These are phyloP conservation scores for Apogon talboti DNA, from an alignment of 2,797 vertebrate genomes.

Conservation along the genomic window DNA sequence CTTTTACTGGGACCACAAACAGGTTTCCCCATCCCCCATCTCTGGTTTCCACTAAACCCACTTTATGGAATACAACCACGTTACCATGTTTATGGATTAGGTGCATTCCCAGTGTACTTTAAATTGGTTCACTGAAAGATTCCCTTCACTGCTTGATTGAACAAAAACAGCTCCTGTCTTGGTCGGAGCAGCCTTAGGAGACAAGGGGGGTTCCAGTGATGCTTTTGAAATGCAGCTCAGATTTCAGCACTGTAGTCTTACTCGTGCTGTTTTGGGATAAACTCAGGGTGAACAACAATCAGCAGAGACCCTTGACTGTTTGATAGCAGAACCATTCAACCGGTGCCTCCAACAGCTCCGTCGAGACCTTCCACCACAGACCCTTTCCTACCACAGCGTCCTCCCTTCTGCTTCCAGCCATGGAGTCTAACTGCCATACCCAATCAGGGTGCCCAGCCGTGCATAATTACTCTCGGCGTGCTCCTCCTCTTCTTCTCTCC, in stretches of 20 bases:
- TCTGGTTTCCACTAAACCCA: too few relatives aligned
- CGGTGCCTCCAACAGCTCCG: slow-evolving; percentile 45
- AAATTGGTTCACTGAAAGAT: slow-evolving; percentile 24
- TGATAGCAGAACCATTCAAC: slow-evolving; percentile 58
- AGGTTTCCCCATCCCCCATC: too few relatives aligned
- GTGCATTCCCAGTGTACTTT: background rate
- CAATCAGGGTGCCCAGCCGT: slow-evolving; percentile 70
- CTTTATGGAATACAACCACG: background rate
- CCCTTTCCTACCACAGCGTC: slow-evolving; percentile 38
- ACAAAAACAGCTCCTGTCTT: slow-evolving; percentile 14
- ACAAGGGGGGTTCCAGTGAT: slow-evolving; percentile 12
- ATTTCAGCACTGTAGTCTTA: slow-evolving; percentile 36
- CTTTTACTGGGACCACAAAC: too few relatives aligned
- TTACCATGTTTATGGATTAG: background rate
- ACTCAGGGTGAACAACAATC: slow-evolving; percentile 59
- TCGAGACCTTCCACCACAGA: slow-evolving; percentile 41
- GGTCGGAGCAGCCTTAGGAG: slow-evolving; percentile 19
- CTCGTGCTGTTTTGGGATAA: slow-evolving; percentile 44
- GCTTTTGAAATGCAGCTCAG: slow-evolving; percentile 57
- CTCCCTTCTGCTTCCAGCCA: slow-evolving; percentile 37
- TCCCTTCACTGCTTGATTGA: slow-evolving; percentile 21
- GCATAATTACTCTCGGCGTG: slow-evolving; percentile 66
- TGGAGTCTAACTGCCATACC: slow-evolving; percentile 49
- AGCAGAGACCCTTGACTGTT: slow-evolving; percentile 40
- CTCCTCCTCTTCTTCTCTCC: slow-evolving; percentile 62